Evolutionary conservation across 1,140 invertebrate genomes (phyloP).

Genomic region (Rhyacophila brunnea): DNA sequence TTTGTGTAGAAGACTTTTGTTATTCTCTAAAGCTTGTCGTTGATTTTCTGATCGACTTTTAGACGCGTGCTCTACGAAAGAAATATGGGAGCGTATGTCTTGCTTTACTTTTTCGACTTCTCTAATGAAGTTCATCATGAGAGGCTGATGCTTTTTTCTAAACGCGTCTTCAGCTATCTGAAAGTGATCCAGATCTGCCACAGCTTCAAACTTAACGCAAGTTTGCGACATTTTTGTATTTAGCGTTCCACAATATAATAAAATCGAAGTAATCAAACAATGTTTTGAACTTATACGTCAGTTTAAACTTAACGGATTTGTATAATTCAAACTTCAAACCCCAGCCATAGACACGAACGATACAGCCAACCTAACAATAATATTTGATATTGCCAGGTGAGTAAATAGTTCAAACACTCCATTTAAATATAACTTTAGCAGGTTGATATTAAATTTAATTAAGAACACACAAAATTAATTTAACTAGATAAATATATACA

Average conservation of each 20-base stretch:
- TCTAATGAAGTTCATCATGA: background rate
- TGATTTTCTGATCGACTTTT: constrained; percentile 5
- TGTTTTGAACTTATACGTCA: background rate
- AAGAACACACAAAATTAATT: too few relatives aligned
- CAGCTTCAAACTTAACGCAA: constrained; percentile 6
- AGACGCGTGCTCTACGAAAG: constrained; percentile 4
- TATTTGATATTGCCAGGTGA: too few relatives aligned
- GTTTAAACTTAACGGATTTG: constrained; percentile 17
- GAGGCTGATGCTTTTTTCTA: constrained; percentile 11
- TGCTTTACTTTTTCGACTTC: constrained; percentile 5
- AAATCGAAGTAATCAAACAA: too few relatives aligned
- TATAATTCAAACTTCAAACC: background rate
- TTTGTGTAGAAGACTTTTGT: constrained; percentile 11
- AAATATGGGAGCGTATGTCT: constrained; percentile 7
- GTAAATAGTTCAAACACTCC: too few relatives aligned
- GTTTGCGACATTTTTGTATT: constrained; percentile 8
- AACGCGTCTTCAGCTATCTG: constrained; percentile 8
- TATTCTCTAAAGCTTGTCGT: constrained; percentile 7
- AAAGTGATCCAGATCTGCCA: constrained; percentile 11
- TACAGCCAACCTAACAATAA: background rate
- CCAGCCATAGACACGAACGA: background rate
- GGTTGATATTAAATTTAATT: too few relatives aligned
- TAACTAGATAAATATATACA: too few relatives aligned
- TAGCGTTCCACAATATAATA: background rate
- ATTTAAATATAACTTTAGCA: too few relatives aligned